phyloP scores from a whole-genome alignment of 1,140 invertebrate genomes.

The Neomicropteryx cornuta region DNA sequence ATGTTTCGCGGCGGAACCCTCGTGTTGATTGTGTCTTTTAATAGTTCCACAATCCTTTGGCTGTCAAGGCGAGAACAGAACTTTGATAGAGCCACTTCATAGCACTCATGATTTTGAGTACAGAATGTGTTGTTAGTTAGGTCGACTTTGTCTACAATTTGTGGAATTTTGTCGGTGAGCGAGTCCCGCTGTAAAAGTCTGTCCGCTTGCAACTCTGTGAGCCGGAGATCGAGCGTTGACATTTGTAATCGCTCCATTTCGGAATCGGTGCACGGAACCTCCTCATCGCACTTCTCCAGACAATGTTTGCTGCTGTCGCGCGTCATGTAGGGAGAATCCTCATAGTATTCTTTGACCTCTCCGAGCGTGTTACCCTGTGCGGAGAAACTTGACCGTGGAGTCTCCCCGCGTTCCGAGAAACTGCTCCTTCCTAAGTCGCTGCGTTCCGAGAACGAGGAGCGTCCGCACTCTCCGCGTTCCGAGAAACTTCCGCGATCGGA shows the following conservation, averaged over 20 bases:
- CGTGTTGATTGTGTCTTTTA: conserved; percentile 72
- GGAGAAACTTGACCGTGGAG: conserved; percentile 35
- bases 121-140: too few species aligned
- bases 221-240: conserved; percentile 33
- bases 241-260: conserved; percentile 33
- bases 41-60: conserved; percentile 65
- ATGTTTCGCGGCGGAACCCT: conserved; percentile 63
- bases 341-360: conserved; percentile 31
- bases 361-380: conserved; percentile 29
- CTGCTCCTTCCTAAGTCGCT: conserved; percentile 32
- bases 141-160: conserved; percentile 25
- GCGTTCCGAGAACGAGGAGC: conserved; percentile 31
- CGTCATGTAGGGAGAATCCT: conserved; percentile 25
- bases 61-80: conserved; percentile 68
- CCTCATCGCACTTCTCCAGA: conserved; percentile 29
- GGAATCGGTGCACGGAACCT: conserved; percentile 18
- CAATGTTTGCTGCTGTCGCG: conserved; percentile 22
- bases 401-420: conserved; percentile 36
- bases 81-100: conserved; percentile 65
- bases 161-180: too few species aligned
- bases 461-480: conserved; percentile 30
- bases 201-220: too few species aligned
- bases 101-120: conserved; percentile 48
- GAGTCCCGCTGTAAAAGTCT: too few species aligned
- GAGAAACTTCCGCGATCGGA: conserved; percentile 37